Conservation (phyloP, 2,797 vertebrate species). For the Todus mexicanus region DNA sequence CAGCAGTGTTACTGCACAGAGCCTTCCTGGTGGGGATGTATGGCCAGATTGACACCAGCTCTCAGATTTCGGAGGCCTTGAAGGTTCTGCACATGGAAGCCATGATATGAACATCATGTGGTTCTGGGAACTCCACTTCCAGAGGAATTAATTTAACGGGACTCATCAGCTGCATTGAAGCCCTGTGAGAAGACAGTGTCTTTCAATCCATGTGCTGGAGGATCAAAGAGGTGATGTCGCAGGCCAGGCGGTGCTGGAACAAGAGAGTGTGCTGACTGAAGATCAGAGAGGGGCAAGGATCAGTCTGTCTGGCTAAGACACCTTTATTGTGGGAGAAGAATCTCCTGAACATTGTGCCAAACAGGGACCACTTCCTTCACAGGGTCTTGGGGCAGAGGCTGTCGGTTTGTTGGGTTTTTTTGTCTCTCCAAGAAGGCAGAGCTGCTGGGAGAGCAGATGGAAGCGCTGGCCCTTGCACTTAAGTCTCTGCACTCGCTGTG, state of each 20-base stretch:
- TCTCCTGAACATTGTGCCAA: neutral
- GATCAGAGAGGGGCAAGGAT: neutral
- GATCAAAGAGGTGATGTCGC: neutral
- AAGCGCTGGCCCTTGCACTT: neutral
- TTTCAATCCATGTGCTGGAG: neutral
- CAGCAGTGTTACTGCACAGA: conserved; percentile 91
- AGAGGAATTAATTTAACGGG: neutral
- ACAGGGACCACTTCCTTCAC: conserved; percentile 10
- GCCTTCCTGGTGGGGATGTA: conserved; percentile 97
- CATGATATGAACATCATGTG: conserved; percentile 75
- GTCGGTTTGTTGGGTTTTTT: neutral
- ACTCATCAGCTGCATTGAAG: neutral
- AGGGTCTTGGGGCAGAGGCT: neutral
- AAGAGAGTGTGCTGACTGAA: neutral
- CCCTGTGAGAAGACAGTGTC: neutral
- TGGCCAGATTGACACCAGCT: conserved; percentile 93
- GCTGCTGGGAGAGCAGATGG: neutral
- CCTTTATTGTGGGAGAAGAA: neutral
- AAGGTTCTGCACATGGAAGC: conserved; percentile 97
- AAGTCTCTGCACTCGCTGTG: neutral
- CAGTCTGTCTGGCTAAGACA: neutral
- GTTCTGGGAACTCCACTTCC: neutral
- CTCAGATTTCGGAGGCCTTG: conserved; percentile 95
- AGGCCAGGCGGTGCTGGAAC: neutral
- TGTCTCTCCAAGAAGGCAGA: neutral